Base-by-base conservation (phyloP, 2,888 invertebrate genomes). In the Polydrusus tereticollis region DNA sequence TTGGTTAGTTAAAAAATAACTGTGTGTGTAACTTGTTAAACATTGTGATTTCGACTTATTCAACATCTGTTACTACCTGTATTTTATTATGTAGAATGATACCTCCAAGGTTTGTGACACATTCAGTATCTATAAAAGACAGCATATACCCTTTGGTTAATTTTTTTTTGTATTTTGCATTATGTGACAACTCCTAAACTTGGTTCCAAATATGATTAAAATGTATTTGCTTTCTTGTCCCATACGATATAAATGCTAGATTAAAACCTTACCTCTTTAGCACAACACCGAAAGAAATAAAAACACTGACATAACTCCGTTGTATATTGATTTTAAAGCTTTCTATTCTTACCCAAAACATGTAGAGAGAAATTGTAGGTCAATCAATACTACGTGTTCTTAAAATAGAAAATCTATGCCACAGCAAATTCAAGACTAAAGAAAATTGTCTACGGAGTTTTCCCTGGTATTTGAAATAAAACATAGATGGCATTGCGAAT, bases 321-420 rank as follows among this genome's bases (percentile, higher is more conserved):
- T 50, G 26, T 4, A 14, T 26, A 50, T 50, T 26, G 26, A 26
- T 50, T 26, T 26, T 50, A 6, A 50, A 26, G 50, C 50, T 26
- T 50, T 26, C 50, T 26, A 50, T 50, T 23, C 23, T 50, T 50
- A 50, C 50, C 20, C 12, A 50, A 50, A 50, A 14, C 50, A 23
- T 50, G 2, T 4, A n/a, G 23, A 21, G 47, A 14, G 50, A 50
- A 50, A 14, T 26, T 50, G 6, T 50, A 50, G 26, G 26, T 26
- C 23, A 26, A 6, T 50, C 50, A 23, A 50, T 50, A 26, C 8
- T 6, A 23, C 18, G 20, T 50, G 50, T 26, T 50, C 50, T 50
- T 50, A 50, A 50, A 50, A 50, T 50, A 50, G 50, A 50, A 26
- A 50, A 26, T 21, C 14, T 23, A 26, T 2, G n/a, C 14, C 6